These are phyloP conservation scores for Drosophila sulfurigaster DNA, from an alignment of 1,140 invertebrate species.

Conservation along the genomic window DNA sequence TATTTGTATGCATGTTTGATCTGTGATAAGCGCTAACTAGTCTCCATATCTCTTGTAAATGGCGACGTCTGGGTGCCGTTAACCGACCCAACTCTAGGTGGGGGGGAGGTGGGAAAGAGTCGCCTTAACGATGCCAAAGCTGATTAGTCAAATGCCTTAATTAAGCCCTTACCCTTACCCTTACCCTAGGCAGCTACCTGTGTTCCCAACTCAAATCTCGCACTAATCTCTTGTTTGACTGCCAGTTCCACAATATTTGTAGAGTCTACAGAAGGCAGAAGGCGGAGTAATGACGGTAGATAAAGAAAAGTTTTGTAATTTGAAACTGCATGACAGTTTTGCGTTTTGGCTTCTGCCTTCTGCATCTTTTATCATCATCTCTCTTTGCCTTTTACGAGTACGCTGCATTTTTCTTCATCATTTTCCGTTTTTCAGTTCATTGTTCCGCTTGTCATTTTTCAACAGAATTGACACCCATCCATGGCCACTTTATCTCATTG, in stretches of 20 bases:
- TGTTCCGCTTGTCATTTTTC: slow-evolving; percentile 70
- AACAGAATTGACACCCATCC: slow-evolving; percentile 73
- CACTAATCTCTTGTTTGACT: slow-evolving; percentile 38
- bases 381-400: slow-evolving; percentile 1
- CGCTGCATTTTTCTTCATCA: slow-evolving; percentile 65
- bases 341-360: slow-evolving; percentile 68
- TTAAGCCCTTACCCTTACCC: slow-evolving; percentile 47
- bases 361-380: slow-evolving; percentile 33
- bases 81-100: neutral
- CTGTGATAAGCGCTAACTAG: slow-evolving; percentile 74
- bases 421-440: slow-evolving; percentile 29
- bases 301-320: slow-evolving; percentile 66
- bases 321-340: slow-evolving; percentile 75
- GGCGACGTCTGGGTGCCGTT: slow-evolving; percentile 44
- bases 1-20: slow-evolving; percentile 65
- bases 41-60: slow-evolving; percentile 22
- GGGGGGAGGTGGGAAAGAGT: neutral
- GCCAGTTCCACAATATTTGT: slow-evolving; percentile 62
- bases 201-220: slow-evolving; percentile 19
- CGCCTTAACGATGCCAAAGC: slow-evolving; percentile 48
- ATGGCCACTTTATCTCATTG: slow-evolving; percentile 52
- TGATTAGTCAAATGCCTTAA: slow-evolving; percentile 72
- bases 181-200: slow-evolving; percentile 47
- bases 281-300: neutral
- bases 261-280: slow-evolving; percentile 10